Conservation (phyloP, 2,888 invertebrate species). For the Acrobeloides nanus region DNA sequence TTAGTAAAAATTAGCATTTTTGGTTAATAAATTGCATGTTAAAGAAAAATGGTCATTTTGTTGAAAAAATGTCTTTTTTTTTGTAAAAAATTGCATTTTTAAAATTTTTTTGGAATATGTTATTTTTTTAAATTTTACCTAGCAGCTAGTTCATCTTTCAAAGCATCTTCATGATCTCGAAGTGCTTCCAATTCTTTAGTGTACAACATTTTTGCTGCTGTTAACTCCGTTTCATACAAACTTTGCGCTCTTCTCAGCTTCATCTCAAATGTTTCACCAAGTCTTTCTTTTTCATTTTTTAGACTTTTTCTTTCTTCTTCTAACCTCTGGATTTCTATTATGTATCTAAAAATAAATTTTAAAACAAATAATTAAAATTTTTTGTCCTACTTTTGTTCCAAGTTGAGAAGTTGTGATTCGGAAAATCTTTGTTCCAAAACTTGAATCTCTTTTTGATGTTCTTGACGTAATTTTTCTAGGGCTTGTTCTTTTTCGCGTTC, state of each 20-base stretch:
- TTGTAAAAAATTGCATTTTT: not conserved
- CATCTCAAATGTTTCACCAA: conserved; percentile 53
- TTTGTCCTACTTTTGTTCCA: conserved; percentile 50
- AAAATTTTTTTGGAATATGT: conserved; percentile 1
- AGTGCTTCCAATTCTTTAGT: conserved; percentile 50
- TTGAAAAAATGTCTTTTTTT: conserved; percentile 2
- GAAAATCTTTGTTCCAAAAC: conserved; percentile 49
- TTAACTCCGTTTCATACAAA: conserved; percentile 42
- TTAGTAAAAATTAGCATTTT: not conserved
- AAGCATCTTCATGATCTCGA: conserved; percentile 50
- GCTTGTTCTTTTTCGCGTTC: conserved; percentile 53
- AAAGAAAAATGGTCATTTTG: conserved; percentile 1
- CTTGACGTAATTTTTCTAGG: conserved; percentile 50
- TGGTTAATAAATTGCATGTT: no score
- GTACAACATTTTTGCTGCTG: conserved; percentile 52
- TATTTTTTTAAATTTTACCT: conserved; percentile 22
- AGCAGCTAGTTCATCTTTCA: conserved; percentile 50
- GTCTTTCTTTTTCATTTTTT: conserved; percentile 49
- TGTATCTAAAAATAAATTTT: conserved; percentile 36
- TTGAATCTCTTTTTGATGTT: conserved; percentile 54
- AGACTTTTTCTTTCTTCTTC: conserved; percentile 53
- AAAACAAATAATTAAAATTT: not conserved
- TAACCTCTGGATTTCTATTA: conserved; percentile 51
- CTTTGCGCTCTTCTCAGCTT: conserved; percentile 51
- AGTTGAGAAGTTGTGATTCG: conserved; percentile 50